Percentiles rank a stretch among this genome's conserved stretches.
Conservation (phyloP, 2,113 vertebrate genomes). For the Bos indicus region DNA sequence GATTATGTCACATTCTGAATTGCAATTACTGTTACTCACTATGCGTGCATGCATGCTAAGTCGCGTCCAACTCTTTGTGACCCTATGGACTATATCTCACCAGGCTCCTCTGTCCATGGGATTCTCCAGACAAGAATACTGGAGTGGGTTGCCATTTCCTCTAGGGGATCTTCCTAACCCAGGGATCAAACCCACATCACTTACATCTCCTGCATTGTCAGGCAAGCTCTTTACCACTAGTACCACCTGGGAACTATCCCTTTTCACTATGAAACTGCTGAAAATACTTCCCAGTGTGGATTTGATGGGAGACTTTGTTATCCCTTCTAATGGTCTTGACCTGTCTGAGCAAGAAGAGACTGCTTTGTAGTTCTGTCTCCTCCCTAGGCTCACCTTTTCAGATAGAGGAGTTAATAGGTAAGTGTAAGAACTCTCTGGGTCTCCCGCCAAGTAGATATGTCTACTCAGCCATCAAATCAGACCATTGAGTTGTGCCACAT, state of each 20-base stretch:
- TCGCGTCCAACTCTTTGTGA: background rate
- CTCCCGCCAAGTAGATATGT: background rate
- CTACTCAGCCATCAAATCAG: background rate
- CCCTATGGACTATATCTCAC: background rate
- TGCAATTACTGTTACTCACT: background rate
- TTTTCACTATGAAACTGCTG: constrained; percentile 46
- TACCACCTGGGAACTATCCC: background rate
- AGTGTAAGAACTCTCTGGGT: background rate
- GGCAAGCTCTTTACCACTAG: background rate
- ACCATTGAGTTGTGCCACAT: background rate
- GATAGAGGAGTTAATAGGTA: background rate
- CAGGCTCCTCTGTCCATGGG: background rate
- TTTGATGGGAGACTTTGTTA: constrained; percentile 42
- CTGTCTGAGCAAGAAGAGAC: constrained; percentile 17
- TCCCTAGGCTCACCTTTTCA: background rate
- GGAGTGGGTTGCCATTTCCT: background rate
- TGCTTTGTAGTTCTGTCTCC: constrained; percentile 40
- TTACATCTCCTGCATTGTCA: background rate
- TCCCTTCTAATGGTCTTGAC: constrained; percentile 30
- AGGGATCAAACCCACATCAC: background rate
- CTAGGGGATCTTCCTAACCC: background rate
- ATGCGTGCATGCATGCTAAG: background rate
- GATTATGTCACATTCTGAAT: constrained; percentile 21
- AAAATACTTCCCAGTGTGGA: constrained; percentile 6
- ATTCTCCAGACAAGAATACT: background rate